A percentile compares a stretch with the other conserved stretches of the same genome.
These are phyloP conservation scores for Ptychoptera albimana DNA, from an alignment of 2,888 invertebrate genomes.

Conservation along the genomic window DNA sequence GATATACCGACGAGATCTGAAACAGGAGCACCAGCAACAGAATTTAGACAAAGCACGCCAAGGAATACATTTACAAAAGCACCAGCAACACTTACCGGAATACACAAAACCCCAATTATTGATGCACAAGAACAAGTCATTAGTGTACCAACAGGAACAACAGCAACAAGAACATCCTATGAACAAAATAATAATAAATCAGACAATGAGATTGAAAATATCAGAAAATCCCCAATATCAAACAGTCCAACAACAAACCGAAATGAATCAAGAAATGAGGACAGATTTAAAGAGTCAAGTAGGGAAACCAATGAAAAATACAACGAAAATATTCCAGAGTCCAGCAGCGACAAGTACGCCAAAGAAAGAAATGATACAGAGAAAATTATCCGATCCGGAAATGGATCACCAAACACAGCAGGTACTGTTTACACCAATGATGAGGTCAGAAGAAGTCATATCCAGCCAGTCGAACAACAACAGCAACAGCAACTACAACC, in stretches of 20 bases:
- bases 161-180: background rate
- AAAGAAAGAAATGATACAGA: too few species aligned
- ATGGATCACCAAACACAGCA: constrained; percentile 6
- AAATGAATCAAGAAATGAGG: background rate
- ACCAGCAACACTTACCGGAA: too few species aligned
- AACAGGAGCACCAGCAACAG: too few species aligned
- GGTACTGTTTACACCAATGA: constrained; percentile 4
- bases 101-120: too few species aligned
- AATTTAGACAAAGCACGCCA: too few species aligned
- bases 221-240: background rate
- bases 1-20: too few species aligned
- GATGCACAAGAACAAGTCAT: too few species aligned
- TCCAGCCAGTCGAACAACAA: constrained; percentile 5
- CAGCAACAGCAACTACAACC: constrained; percentile 7
- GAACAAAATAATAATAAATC: background rate
- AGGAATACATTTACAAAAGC: too few species aligned
- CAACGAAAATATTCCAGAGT: background rate
- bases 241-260: background rate
- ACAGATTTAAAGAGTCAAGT: background rate
- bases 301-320: background rate
- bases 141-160: constrained; percentile 1
- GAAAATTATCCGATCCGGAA: background rate
- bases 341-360: background rate
- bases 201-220: constrained; percentile 1
- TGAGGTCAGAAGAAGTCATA: background rate